phyloP scores from a whole-genome alignment of 2,113 vertebrate genomes.

The Vulpes lagopus region DNA sequence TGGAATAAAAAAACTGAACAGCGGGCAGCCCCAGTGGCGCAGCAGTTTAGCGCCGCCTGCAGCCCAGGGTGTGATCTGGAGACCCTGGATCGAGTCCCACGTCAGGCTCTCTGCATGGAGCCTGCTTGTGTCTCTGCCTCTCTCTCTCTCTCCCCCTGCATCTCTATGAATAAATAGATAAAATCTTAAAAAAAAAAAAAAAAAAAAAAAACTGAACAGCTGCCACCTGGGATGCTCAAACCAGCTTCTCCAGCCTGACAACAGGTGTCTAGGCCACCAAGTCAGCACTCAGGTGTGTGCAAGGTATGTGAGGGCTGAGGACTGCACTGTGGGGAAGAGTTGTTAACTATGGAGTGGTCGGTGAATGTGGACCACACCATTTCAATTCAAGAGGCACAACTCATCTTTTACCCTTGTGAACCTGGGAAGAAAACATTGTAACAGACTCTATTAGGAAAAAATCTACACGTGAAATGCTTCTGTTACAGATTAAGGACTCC shows the following conservation, averaged over 20 bases:
- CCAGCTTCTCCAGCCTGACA: neutral
- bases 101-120: too few relatives aligned
- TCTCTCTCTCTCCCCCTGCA: too few relatives aligned
- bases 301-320: rapidly evolving
- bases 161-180: too few relatives aligned
- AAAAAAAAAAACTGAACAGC: neutral
- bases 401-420: neutral
- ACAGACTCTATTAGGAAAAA: rapidly evolving
- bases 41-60: too few relatives aligned
- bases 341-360: neutral
- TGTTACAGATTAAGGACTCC: rapidly evolving
- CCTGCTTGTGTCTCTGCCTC: too few relatives aligned
- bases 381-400: neutral
- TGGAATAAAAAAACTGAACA: neutral
- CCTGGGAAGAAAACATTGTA: neutral
- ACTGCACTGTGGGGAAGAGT: rapidly evolving
- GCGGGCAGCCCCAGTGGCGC: too few relatives aligned
- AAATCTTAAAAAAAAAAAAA: too few relatives aligned
- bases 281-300: rapidly evolving
- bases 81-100: too few relatives aligned
- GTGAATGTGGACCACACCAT: neutral
- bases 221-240: neutral
- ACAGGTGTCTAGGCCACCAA: neutral
- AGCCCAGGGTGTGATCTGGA: too few relatives aligned
- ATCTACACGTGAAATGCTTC: rapidly evolving